phyloP scores from a whole-genome alignment of 2,113 vertebrate species.

The Propithecus coquereli region DNA sequence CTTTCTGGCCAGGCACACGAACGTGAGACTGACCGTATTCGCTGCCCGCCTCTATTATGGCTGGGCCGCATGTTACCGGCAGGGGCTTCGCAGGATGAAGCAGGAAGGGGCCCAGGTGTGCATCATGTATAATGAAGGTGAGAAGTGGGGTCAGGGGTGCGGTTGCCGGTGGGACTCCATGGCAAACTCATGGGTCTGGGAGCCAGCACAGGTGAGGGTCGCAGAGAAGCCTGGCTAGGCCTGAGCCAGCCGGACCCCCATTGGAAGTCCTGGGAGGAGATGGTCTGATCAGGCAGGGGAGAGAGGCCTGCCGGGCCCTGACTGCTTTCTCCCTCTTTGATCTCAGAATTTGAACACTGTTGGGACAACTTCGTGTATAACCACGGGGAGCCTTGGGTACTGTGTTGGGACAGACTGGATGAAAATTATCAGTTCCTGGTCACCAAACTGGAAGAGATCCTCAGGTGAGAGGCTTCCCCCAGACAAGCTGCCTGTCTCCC shows the following conservation, averaged over 20 bases:
- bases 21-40: not conserved
- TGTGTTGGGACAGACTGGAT: accelerated
- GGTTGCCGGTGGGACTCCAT: accelerated
- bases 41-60: conserved; percentile 4
- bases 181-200: not conserved
- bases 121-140: not conserved
- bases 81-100: not conserved
- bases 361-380: conserved; percentile 26
- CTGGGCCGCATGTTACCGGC: accelerated
- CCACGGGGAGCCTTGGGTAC: accelerated
- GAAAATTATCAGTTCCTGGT: accelerated
- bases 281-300: accelerated
- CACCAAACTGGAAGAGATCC: accelerated
- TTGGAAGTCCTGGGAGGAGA: not conserved
- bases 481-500: not conserved
- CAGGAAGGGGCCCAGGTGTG: accelerated
- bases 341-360: conserved; percentile 35
- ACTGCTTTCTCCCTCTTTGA: not conserved
- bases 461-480: not conserved
- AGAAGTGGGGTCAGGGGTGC: not conserved
- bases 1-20: not conserved
- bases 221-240: not conserved
- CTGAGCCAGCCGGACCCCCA: not conserved
- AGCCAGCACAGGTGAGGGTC: too few species aligned
- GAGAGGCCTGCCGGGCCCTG: not conserved